Base-by-base conservation (phyloP, 2,113 vertebrate genomes). In the Ariopsis seemanni region DNA sequence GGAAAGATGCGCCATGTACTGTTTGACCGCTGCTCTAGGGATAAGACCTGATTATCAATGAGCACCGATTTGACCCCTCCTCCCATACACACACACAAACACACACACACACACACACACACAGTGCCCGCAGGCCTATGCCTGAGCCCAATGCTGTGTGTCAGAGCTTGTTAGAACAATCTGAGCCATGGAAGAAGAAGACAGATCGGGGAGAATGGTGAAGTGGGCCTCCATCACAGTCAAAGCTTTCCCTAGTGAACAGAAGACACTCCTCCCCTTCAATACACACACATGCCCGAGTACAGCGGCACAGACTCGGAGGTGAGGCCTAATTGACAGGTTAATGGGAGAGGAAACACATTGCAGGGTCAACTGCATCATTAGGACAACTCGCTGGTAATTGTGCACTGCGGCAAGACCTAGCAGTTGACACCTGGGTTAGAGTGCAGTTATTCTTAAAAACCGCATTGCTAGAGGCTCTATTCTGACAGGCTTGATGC, bases 11-110 rank as follows among this genome's bases (percentile, higher is more conserved):
- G 48, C 74, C 17, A 79, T 89, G 90, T 91, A 89, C 90, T 91
- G 86, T 91, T 90, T 91, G 92, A 91, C 91, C 91, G 87, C 88
- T 89, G 91, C 90, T 87, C 87, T 69, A 58, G 88, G 87, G 86
- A 92, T 87, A 88, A 91, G 90, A 87, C 89, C 89, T 90, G 92
- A 90, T 91, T 92, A 91, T 87, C 91, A 92, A 92, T 92, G 92
- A 92, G 91, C 84, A 75, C 80, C 79, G 87, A 65, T 74, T 63
- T 87, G 85, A 85, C 79, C 55, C 55, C 81, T 62, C 82, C 85
- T 60, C 77, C 42, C 82, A 10, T 27, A 22, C 30, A 17, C 67
- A 30, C 80, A 83, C 86, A 74, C 77, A 53, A 63, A 85, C 20
- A 88, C 50, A 57, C 80, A 83, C 86, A 74, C 77, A 53, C 78